These are phyloP conservation scores for Dynastes grantii DNA, from an alignment of 2,888 invertebrate species.

Conservation along the genomic window DNA sequence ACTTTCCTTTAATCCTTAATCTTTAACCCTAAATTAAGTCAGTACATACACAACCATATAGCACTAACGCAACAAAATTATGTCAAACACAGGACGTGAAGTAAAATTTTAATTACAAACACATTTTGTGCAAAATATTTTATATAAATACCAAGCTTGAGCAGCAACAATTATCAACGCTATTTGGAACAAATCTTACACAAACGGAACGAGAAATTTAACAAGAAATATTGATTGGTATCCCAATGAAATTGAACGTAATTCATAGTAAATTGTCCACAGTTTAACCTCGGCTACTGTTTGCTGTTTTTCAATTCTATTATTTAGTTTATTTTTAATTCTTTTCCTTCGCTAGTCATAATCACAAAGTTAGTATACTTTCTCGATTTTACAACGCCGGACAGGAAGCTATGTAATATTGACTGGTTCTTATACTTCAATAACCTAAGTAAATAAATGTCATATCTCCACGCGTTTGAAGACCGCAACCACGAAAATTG, in stretches of 20 bases:
- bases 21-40: no score
- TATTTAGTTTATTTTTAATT: not conserved
- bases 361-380: not conserved
- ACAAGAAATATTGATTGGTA: not conserved
- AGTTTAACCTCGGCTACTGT: not conserved
- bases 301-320: not conserved
- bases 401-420: not conserved
- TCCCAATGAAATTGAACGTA: not conserved
- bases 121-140: no score
- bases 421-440: not conserved
- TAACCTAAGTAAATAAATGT: no score
- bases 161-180: no score
- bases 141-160: no score
- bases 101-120: no score
- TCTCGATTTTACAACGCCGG: not conserved
- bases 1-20: no score
- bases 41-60: no score
- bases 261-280: constrained; percentile 3
- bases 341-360: not conserved
- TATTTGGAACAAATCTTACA: no score
- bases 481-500: constrained; percentile 8
- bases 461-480: not conserved
- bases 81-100: no score
- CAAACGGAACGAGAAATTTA: no score
- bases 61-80: no score